A percentile compares a stretch with the other conserved stretches of the same genome.
Conservation (phyloP, 2,113 vertebrate species). For the Jaculus jaculus region DNA sequence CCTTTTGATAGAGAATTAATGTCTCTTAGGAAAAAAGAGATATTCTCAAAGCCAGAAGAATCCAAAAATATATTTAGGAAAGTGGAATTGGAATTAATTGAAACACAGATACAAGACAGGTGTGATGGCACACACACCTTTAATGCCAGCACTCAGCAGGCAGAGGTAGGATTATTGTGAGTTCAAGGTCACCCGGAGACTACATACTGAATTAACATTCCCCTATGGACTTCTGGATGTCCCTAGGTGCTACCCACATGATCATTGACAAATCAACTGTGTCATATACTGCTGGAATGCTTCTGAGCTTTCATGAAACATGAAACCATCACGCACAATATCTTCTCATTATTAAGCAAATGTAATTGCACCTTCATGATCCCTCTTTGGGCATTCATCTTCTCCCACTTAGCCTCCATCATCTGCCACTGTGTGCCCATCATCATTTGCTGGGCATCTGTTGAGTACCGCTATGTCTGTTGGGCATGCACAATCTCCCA, state of each 20-base stretch:
- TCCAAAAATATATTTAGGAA: not conserved
- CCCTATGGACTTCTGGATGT: not conserved
- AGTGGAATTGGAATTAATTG: not conserved
- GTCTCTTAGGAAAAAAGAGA: not conserved
- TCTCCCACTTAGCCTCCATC: not conserved
- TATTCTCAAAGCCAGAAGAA: not conserved
- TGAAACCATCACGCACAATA: not conserved
- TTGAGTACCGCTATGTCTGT: constrained; percentile 74
- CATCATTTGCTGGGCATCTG: constrained; percentile 66
- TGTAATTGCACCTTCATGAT: not conserved
- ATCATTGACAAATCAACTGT: not conserved
- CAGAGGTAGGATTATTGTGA: no score
- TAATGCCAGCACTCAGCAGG: no score
- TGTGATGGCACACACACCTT: no score
- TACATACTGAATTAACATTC: no score
- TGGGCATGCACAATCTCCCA: constrained; percentile 62
- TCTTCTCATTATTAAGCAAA: constrained; percentile 27
- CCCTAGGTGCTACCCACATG: not conserved
- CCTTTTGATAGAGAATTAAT: not conserved
- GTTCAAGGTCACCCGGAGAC: no score
- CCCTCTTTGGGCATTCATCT: not conserved
- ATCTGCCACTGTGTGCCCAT: constrained; percentile 7
- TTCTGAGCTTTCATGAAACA: constrained; percentile 6
- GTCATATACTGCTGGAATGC: not conserved
- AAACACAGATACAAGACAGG: not conserved